These are phyloP conservation scores for Anthoscopus minutus DNA, from an alignment of 2,113 vertebrate genomes.

Conservation along the genomic window DNA sequence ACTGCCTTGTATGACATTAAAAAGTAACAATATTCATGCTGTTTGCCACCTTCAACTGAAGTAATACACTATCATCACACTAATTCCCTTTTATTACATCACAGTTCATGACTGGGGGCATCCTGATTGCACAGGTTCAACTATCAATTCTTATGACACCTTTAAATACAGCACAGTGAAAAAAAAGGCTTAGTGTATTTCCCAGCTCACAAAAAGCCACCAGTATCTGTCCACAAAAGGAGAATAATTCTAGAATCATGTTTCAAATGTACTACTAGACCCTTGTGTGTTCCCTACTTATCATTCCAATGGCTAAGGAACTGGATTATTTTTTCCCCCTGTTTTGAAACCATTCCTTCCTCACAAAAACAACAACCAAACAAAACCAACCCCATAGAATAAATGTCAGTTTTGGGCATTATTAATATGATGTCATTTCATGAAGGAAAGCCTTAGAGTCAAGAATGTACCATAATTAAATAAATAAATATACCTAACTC, in stretches of 20 bases:
- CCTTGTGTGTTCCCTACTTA: neutral
- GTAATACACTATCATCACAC: neutral
- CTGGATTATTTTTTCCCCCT: neutral
- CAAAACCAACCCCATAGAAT: neutral
- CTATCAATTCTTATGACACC: neutral
- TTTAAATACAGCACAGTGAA: neutral
- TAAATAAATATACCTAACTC: neutral
- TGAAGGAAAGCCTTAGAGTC: neutral
- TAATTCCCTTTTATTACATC: neutral
- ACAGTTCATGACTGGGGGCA: neutral
- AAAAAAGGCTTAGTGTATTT: neutral
- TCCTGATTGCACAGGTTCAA: neutral
- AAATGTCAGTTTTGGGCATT: neutral
- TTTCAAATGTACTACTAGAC: neutral
- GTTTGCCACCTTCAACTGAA: neutral
- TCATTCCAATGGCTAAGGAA: neutral
- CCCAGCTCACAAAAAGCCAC: neutral
- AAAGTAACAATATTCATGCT: neutral
- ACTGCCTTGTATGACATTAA: neutral
- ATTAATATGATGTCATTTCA: neutral
- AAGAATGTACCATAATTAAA: neutral
- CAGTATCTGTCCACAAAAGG: neutral
- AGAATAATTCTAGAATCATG: neutral
- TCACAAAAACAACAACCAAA: neutral
- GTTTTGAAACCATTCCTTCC: neutral